Base-by-base conservation (phyloP, 1,140 invertebrate genomes). In the Lutraria rhynchaena region DNA sequence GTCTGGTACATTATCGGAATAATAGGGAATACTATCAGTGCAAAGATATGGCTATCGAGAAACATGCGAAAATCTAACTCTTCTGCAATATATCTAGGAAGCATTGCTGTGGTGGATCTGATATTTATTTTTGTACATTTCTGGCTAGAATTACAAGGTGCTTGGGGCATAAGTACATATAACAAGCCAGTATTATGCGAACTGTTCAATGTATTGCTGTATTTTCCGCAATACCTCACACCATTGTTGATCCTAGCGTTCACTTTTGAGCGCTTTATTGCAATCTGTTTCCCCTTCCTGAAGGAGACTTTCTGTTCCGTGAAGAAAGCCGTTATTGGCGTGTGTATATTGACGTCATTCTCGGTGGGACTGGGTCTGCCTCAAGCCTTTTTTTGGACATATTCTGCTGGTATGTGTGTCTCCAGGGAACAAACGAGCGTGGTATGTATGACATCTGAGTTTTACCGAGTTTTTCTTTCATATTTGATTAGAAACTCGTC, bases 211-310 rank as follows among this genome's bases (percentile, higher is more conserved):
- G 70, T 89, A 24, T 15, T 86, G 13, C 86, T 82, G 41, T 67
- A 83, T n/a, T 70, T 74, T 0, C 61, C 83, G 11, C 87, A 88
- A 55, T 85, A 85, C 33, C 65, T 84, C 1, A 58, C 83, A 19
- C 82, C 85, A 1, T 41, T 88, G 3, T 75, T 88, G 0, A 88
- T 89, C 31, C 58, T 97, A 3, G 95, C 96, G 1, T 97, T 97
- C 89, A 97, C 96, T 0, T 94, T 96, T 0, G 96, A 98, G 89
- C 91, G 96, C 33, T 97, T 96, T 89, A 94, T 97, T 5, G 96
- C 96, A 0, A 89, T 97, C 1, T 94, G 95, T 82, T 96, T 96
- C 88, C 97, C 97, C 0, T 88, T 97, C 51, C 93, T 94, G 53
- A 93, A 96, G 1, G 95, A 95, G 41, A 94, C 94, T 0, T 94